Conservation (phyloP, 2,888 invertebrate genomes). For the Metellina segmentata region DNA sequence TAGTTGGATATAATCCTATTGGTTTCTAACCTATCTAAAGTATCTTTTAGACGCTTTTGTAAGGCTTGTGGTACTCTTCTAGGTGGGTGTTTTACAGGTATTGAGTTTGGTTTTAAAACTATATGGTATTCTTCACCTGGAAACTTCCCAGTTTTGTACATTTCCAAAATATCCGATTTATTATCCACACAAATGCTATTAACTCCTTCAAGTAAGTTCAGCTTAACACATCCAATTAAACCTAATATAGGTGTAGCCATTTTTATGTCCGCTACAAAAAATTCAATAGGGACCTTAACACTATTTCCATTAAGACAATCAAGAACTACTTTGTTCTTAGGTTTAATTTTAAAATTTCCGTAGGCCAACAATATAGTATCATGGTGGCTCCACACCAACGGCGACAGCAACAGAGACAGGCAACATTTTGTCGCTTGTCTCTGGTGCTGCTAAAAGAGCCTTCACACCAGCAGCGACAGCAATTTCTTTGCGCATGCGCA, state of each 20-base stretch:
- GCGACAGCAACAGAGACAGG: no score
- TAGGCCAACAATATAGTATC: slow-evolving; percentile 32
- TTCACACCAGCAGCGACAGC: no score
- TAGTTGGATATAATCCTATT: not conserved
- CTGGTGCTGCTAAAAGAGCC: no score
- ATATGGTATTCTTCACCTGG: slow-evolving; percentile 30
- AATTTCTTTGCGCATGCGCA: no score
- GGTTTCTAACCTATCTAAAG: slow-evolving; percentile 21
- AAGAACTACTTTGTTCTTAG: not conserved
- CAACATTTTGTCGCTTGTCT: no score
- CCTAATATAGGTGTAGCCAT: slow-evolving; percentile 31
- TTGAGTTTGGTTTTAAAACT: slow-evolving; percentile 20
- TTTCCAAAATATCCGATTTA: slow-evolving; percentile 8
- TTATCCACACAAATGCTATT: not conserved
- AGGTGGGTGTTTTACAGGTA: slow-evolving; percentile 27
- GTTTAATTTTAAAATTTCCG: slow-evolving; percentile 23
- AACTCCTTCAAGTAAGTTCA: slow-evolving; percentile 19
- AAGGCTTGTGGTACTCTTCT: slow-evolving; percentile 30
- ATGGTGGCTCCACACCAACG: no score
- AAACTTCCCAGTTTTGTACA: slow-evolving; percentile 11
- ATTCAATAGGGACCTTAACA: not conserved
- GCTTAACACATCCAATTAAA: not conserved
- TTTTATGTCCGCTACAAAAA: slow-evolving; percentile 16
- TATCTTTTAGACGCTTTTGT: slow-evolving; percentile 9
- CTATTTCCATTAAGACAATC: slow-evolving; percentile 10